Conservation (phyloP, 2,797 vertebrate genomes). For the Garrulus glandarius region DNA sequence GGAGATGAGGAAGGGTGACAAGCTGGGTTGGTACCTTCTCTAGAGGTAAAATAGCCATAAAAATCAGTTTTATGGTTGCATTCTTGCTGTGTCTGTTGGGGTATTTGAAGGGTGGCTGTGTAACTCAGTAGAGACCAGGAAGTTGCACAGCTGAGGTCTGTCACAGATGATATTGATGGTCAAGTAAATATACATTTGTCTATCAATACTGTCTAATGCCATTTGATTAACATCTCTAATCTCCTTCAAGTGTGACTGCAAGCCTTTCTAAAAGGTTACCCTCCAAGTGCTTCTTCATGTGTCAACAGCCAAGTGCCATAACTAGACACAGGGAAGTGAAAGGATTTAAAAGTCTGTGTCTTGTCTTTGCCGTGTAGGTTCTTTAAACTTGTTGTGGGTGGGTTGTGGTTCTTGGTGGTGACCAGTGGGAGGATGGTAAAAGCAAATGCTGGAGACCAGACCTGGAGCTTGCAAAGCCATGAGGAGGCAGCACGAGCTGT, state of each 20-base stretch:
- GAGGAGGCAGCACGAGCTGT: neutral
- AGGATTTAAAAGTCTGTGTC: neutral
- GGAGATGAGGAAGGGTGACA: neutral
- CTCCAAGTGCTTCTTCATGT: neutral
- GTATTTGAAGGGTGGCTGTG: neutral
- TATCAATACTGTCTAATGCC: neutral
- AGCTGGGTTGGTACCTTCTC: neutral
- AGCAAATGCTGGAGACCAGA: neutral
- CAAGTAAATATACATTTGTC: neutral
- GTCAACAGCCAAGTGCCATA: neutral
- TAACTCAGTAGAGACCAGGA: neutral
- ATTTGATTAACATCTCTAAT: neutral
- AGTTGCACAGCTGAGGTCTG: neutral
- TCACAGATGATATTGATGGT: neutral
- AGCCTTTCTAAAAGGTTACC: neutral
- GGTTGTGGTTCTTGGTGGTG: neutral
- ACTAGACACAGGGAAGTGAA: neutral
- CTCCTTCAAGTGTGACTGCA: neutral
- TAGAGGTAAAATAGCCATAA: neutral
- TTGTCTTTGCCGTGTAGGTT: neutral
- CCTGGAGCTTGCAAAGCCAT: neutral
- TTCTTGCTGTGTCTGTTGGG: neutral
- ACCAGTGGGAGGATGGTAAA: neutral
- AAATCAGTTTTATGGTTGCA: neutral
- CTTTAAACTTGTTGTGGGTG: neutral